These are phyloP conservation scores for Drosophila quasianomalipes DNA, from an alignment of 2,888 invertebrate species.

Conservation along the genomic window DNA sequence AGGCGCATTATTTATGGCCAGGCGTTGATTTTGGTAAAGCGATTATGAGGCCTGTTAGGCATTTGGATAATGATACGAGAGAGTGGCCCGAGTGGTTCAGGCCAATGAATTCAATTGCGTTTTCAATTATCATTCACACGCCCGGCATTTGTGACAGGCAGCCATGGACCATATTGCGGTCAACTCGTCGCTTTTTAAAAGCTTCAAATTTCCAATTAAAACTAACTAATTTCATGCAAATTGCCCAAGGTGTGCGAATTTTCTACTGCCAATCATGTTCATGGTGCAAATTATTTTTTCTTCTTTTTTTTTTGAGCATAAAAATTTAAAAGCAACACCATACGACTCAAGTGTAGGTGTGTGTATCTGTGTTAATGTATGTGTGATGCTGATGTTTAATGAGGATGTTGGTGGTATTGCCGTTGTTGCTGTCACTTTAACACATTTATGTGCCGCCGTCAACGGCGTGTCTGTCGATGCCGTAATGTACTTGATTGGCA, in stretches of 20 bases:
- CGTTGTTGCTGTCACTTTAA: constrained; percentile 62
- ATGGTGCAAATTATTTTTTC: constrained; percentile 15
- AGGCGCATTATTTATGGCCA: constrained; percentile 61
- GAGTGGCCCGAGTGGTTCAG: constrained; percentile 15
- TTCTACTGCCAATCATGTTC: constrained; percentile 44
- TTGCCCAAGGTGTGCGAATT: constrained; percentile 49
- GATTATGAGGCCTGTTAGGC: constrained; percentile 47
- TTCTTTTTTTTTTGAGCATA: constrained; percentile 31
- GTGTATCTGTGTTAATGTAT: not conserved
- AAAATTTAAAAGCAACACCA: constrained; percentile 25
- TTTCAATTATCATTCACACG: constrained; percentile 49
- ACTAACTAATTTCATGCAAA: constrained; percentile 70
- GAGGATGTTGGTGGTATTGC: constrained; percentile 3
- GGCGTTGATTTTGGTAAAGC: constrained; percentile 44
- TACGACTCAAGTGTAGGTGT: constrained; percentile 28
- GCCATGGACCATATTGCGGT: not conserved
- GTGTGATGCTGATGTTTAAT: constrained; percentile 6
- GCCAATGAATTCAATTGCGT: constrained; percentile 15
- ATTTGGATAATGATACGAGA: constrained; percentile 35
- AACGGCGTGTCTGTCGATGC: constrained; percentile 52
- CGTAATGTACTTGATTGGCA: constrained; percentile 69
- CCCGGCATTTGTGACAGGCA: constrained; percentile 20
- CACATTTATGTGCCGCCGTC: constrained; percentile 70
- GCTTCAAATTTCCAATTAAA: constrained; percentile 72
- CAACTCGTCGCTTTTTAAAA: constrained; percentile 3